Conservation (phyloP, 1,140 invertebrate species). For the Vanessa tameamea region DNA sequence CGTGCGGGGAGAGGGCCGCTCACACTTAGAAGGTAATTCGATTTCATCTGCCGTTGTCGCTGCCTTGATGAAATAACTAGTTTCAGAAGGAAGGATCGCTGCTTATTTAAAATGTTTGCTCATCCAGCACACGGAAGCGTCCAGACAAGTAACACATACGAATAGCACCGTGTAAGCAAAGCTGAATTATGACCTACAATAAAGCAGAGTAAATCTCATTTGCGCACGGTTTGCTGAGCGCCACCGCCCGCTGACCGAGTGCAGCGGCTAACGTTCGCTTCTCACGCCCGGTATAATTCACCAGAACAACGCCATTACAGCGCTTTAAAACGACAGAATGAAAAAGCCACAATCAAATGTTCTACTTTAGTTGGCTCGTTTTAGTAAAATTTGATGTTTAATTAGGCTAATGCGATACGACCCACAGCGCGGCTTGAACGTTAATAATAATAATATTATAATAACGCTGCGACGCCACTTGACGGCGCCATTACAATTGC, state of each 20-base stretch:
- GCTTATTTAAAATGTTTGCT: no score
- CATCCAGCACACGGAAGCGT: no score
- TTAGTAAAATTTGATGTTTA: conserved; percentile 18
- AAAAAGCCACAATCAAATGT: conserved; percentile 16
- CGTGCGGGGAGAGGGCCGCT: not conserved
- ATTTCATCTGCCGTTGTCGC: not conserved
- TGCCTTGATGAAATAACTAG: conserved; percentile 6
- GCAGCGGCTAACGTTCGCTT: not conserved
- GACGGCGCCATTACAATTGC: not conserved
- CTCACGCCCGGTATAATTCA: conserved; percentile 10
- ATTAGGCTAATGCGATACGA: conserved; percentile 19
- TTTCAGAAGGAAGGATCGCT: no score
- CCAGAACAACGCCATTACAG: conserved; percentile 14
- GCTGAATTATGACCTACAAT: conserved; percentile 11
- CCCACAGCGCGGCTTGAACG: conserved; percentile 6
- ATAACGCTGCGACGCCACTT: conserved; percentile 4
- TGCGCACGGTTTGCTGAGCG: not conserved
- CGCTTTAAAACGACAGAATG: not conserved
- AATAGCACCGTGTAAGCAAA: conserved; percentile 5
- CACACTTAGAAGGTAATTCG: conserved; percentile 2
- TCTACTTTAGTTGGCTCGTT: conserved; percentile 13
- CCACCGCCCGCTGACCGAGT: not conserved
- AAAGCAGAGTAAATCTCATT: conserved; percentile 13
- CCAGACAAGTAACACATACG: not conserved
- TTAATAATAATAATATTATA: conserved; percentile 18